Conservation (phyloP, 2,888 invertebrate genomes). For the Philhelius pedissequus region DNA sequence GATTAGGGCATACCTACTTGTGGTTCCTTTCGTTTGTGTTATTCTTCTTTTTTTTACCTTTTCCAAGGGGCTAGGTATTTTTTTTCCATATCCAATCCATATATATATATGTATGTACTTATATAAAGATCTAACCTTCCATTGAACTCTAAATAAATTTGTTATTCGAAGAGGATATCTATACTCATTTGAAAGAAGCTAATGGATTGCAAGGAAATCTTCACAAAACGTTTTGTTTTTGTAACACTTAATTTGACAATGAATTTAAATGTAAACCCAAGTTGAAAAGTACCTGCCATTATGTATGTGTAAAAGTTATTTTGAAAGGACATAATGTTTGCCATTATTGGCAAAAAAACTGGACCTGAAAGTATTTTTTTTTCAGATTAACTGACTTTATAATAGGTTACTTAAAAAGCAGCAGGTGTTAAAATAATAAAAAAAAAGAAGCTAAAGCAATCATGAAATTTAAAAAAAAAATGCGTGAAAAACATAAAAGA, state of each 20-base stretch:
- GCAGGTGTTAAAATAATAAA: neutral
- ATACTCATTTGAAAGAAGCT: neutral
- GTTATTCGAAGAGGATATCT: neutral
- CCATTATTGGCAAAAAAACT: neutral
- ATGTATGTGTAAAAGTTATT: neutral
- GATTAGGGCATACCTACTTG: too few relatives aligned
- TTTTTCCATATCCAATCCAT: too few relatives aligned
- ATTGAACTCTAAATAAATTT: neutral
- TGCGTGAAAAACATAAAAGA: neutral
- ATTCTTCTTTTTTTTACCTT: too few relatives aligned
- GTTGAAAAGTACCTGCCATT: neutral
- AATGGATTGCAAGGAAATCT: neutral
- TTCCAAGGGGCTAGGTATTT: too few relatives aligned
- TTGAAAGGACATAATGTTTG: neutral
- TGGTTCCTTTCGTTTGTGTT: too few relatives aligned
- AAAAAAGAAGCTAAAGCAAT: neutral
- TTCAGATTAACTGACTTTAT: neutral
- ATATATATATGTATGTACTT: too few relatives aligned
- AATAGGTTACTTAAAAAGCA: neutral
- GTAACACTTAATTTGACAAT: neutral
- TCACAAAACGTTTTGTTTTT: neutral
- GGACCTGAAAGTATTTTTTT: neutral
- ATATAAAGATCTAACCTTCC: neutral
- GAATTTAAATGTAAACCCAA: neutral
- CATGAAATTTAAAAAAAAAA: neutral